Percentiles rank a stretch among this genome's conserved stretches.
Evolutionary conservation across 2,113 vertebrate genomes (phyloP).

Genomic region (Chauna torquata): DNA sequence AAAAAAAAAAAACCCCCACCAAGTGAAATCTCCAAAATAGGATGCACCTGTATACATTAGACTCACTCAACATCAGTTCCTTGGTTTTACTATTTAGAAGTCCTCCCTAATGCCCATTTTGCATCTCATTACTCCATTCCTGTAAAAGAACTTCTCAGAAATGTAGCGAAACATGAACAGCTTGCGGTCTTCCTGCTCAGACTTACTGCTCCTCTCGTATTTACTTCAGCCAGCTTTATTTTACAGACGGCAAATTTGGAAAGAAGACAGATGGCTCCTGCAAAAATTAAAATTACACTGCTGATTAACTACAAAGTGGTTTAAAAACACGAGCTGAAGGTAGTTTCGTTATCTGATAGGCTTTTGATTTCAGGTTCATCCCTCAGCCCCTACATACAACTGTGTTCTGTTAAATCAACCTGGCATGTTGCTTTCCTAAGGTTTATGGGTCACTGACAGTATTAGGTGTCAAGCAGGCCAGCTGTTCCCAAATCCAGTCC

Average conservation of each 20-base stretch:
- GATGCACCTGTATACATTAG: neutral
- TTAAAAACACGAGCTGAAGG: neutral
- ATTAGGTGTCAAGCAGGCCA: neutral
- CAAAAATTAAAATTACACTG: neutral
- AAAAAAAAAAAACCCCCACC: neutral
- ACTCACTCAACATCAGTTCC: accelerated
- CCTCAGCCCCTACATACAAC: neutral
- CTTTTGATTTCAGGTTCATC: neutral
- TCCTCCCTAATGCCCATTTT: neutral
- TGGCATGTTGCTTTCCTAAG: neutral
- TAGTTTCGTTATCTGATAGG: neutral
- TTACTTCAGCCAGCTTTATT: neutral
- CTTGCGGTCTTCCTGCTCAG: too few species aligned
- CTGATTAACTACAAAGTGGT: neutral
- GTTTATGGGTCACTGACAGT: neutral
- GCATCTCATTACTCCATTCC: neutral
- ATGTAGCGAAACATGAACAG: neutral
- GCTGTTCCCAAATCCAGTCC: neutral
- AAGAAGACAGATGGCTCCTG: neutral
- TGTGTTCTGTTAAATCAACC: neutral
- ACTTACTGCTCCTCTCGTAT: neutral
- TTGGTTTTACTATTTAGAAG: neutral
- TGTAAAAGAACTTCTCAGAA: neutral
- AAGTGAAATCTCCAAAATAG: neutral
- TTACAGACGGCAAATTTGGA: neutral